phyloP scores from a whole-genome alignment of 2,113 vertebrate species.

The Helogale parvula region DNA sequence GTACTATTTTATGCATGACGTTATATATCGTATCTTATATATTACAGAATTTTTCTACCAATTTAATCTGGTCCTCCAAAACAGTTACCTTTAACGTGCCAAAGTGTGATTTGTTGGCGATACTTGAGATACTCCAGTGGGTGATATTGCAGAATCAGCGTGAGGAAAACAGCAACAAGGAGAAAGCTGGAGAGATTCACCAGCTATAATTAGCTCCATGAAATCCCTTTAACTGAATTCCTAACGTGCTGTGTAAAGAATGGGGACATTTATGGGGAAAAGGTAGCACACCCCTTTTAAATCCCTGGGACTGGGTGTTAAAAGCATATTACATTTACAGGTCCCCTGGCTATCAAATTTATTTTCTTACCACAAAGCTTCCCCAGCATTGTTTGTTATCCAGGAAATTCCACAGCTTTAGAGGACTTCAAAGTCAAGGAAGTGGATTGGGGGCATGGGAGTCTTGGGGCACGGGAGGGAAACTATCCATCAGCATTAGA shows the following conservation, averaged over 20 bases:
- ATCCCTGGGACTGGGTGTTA: background rate
- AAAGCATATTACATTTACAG: conserved; percentile 55
- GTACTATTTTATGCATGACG: background rate
- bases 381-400: conserved; percentile 60
- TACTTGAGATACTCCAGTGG: conserved; percentile 36
- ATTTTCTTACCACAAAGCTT: conserved; percentile 55
- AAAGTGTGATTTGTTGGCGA: conserved; percentile 76
- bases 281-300: background rate
- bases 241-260: conserved; percentile 55
- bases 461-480: background rate
- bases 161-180: background rate
- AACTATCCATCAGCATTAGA: background rate
- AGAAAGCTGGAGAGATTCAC: conserved; percentile 45
- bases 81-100: conserved; percentile 62
- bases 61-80: conserved; percentile 75
- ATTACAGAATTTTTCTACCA: conserved; percentile 62
- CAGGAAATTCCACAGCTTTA: conserved; percentile 72
- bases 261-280: conserved; percentile 39
- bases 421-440: conserved; percentile 63
- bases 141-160: conserved; percentile 24
- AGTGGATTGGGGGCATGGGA: background rate
- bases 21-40: conserved; percentile 6
- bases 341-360: conserved; percentile 42
- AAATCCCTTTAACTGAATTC: conserved; percentile 66
- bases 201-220: conserved; percentile 50